Base-by-base conservation (phyloP, 2,113 vertebrate genomes). In the Choloepus hoffmanni region DNA sequence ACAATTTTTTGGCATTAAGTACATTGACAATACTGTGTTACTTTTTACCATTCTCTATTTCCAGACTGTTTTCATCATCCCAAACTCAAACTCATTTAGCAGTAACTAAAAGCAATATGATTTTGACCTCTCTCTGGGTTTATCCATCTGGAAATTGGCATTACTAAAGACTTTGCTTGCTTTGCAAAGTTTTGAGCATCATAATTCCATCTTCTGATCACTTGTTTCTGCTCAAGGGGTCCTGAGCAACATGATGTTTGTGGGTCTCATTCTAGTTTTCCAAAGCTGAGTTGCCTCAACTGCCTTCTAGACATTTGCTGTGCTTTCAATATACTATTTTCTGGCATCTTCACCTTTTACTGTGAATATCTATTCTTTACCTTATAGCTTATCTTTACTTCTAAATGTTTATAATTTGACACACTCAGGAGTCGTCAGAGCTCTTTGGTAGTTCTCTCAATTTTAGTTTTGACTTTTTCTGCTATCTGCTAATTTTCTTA, bases 391-490 rank as follows among this genome's bases (percentile, higher is more conserved):
- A 13, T 74, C 74, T 53, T 91, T 85, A 70, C 24, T 90, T 23
- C 58, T 83, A 53, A 87, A 7, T 68, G 30, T 85, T 90, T 72
- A 63, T 87, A 65, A 30, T 21, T 55, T 28, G 50, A 36, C 30
- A 87, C 48, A n/a, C 36, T 87, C 26, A 90, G 0, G 87, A 76
- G 16, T 81, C 63, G 74, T 62, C 40, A 74, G 67, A 5, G 12
- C 4, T 79, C 21, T 85, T 79, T 92, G 70, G 9, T 53, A 53
- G 91, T 78, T 89, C 19, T 91, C 26, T 76, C 40, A 50, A 13
- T 55, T 73, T 85, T 73, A 92, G 78, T 89, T 96, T 94, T 76
- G 45, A 16, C 83, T 88, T 43, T 78, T 90, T 85, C 28, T 94
- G 84, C 65, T 74, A 58, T 92, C 26, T 83, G 10, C 14, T 92